Evolutionary conservation across 2,113 vertebrate genomes (phyloP).

Genomic region (Chamaea fasciata): DNA sequence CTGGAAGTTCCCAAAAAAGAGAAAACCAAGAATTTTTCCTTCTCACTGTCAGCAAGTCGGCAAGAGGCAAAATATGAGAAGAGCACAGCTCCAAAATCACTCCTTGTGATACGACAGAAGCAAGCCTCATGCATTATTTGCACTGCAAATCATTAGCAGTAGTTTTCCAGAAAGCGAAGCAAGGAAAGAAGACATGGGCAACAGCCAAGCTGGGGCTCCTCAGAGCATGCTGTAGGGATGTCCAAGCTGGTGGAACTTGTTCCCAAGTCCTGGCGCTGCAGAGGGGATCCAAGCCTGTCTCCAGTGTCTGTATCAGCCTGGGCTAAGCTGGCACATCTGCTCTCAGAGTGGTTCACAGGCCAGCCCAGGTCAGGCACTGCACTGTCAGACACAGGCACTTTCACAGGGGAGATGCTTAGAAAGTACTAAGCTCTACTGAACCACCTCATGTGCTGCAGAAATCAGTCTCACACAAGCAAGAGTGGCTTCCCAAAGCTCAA

Average conservation of each 20-base stretch:
- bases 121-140: neutral
- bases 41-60: neutral
- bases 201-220: neutral
- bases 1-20: neutral
- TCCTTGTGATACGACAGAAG: neutral
- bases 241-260: neutral
- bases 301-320: neutral
- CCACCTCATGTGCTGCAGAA: neutral
- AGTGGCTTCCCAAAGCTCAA: neutral
- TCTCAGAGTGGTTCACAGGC: neutral
- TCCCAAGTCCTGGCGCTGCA: neutral
- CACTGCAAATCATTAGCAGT: neutral
- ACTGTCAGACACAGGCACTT: neutral
- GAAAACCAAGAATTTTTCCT: neutral
- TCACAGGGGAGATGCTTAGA: neutral
- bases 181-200: neutral
- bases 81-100: neutral
- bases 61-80: neutral
- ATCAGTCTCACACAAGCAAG: neutral
- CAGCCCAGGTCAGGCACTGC: fast-evolving
- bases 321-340: neutral
- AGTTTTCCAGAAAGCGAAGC: neutral
- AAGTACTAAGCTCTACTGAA: neutral
- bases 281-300: neutral
- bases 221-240: neutral